Evolutionary conservation across 2,888 invertebrate genomes (phyloP).

Genomic region (Gryllus longicercus): DNA sequence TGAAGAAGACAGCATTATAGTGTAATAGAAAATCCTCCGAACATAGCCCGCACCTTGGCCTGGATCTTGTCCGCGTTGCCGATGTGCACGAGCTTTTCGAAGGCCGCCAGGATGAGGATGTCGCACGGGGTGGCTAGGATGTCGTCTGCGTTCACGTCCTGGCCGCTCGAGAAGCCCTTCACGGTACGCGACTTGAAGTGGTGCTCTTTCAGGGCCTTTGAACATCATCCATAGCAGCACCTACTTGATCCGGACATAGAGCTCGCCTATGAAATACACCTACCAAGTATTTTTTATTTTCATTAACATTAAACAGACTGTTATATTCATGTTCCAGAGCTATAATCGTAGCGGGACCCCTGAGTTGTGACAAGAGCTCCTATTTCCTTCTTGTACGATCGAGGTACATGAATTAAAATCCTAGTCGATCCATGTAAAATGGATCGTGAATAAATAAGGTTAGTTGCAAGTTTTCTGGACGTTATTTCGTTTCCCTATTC

Average conservation of each 20-base stretch:
- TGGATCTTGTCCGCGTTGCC: not conserved
- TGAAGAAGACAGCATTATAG: no score
- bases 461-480: no score
- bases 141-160: constrained; percentile 63
- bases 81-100: not conserved
- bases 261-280: not conserved
- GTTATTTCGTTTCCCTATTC: no score
- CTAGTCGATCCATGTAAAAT: no score
- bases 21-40: no score
- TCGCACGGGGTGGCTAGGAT: constrained; percentile 54
- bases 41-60: not conserved
- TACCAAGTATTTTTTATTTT: not conserved
- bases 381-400: no score
- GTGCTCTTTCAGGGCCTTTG: not conserved
- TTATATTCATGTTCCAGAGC: no score
- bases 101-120: constrained; percentile 75
- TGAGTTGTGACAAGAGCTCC: no score
- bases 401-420: no score
- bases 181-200: constrained; percentile 44
- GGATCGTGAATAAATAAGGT: no score
- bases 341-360: no score
- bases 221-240: not conserved
- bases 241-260: not conserved
- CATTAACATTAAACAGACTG: no score
- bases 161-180: constrained; percentile 62